A percentile compares a stretch with the other conserved stretches of the same genome.
Conservation (phyloP, 2,797 vertebrate genomes). For the Scarus forsteni region DNA sequence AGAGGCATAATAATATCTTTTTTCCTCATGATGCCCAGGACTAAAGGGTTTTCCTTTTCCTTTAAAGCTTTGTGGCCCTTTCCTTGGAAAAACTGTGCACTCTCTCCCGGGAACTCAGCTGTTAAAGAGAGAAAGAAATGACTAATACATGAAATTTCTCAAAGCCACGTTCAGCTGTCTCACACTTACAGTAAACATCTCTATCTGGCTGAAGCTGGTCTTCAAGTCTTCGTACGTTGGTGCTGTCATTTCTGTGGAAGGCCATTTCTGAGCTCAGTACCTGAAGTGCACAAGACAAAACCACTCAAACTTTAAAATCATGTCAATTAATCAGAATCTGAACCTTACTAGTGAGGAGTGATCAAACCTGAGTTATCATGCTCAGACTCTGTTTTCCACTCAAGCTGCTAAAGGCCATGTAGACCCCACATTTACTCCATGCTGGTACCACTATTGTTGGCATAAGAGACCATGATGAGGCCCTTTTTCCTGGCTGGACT, state of each 20-base stretch:
- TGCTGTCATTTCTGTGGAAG: conserved; percentile 84
- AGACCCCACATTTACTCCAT: conserved; percentile 84
- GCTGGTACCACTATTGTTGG: conserved; percentile 86
- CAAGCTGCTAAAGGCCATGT: conserved; percentile 86
- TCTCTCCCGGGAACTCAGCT: conserved; percentile 85
- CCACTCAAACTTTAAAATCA: neutral
- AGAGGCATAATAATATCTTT: conserved; percentile 84
- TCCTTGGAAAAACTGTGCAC: conserved; percentile 74
- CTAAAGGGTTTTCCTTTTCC: conserved; percentile 79
- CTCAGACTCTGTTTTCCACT: conserved; percentile 83
- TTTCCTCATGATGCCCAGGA: conserved; percentile 84
- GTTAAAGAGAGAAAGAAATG: conserved; percentile 24
- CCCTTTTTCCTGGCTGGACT: conserved; percentile 81
- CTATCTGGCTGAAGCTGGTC: conserved; percentile 80
- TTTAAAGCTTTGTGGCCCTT: conserved; percentile 78
- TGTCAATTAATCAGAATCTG: neutral
- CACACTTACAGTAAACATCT: conserved; percentile 81
- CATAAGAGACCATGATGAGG: conserved; percentile 85
- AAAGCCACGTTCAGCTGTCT: neutral
- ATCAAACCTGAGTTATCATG: conserved; percentile 81
- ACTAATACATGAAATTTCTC: neutral
- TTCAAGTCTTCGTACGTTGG: conserved; percentile 82
- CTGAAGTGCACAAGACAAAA: conserved; percentile 62
- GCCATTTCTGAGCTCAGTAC: conserved; percentile 86
- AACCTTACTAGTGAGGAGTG: neutral